phyloP scores from a whole-genome alignment of 2,888 invertebrate species.

The Lysandra coridon region DNA sequence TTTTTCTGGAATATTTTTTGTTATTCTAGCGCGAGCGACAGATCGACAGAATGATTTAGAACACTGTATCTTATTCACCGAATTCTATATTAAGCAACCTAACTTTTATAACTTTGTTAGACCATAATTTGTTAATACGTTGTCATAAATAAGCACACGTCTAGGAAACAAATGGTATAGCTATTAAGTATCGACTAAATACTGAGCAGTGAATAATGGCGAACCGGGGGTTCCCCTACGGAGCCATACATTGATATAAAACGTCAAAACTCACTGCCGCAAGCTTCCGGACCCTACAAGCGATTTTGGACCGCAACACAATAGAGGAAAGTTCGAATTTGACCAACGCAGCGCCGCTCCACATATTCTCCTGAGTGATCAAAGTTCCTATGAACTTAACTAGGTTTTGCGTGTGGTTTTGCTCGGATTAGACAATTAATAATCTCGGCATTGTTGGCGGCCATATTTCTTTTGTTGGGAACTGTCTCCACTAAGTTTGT shows the following conservation, averaged over 20 bases:
- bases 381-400: constrained; percentile 28
- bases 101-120: not conserved
- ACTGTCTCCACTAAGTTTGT: constrained; percentile 18
- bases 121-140: not conserved
- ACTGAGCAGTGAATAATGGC: constrained; percentile 39
- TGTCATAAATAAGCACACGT: constrained; percentile 19
- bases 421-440: constrained; percentile 27
- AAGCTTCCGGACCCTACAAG: not conserved
- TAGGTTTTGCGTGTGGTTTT: constrained; percentile 28
- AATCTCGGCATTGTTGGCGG: constrained; percentile 8
- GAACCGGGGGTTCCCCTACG: constrained; percentile 49
- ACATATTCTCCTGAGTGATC: constrained; percentile 29
- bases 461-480: constrained; percentile 22
- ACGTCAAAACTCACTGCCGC: constrained; percentile 47
- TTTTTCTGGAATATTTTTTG: too few relatives aligned
- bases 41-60: too few relatives aligned
- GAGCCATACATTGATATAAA: constrained; percentile 63
- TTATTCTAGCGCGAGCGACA: too few relatives aligned
- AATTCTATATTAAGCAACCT: too few relatives aligned
- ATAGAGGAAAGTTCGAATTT: not conserved
- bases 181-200: constrained; percentile 36
- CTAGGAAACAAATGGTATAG: constrained; percentile 24
- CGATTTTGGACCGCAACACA: too few relatives aligned
- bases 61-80: too few relatives aligned
- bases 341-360: not conserved